Evolutionary conservation across 1,140 invertebrate genomes (phyloP), one percentile per base, ranked within the genome.

Genomic region (Aphidius ervi): DNA sequence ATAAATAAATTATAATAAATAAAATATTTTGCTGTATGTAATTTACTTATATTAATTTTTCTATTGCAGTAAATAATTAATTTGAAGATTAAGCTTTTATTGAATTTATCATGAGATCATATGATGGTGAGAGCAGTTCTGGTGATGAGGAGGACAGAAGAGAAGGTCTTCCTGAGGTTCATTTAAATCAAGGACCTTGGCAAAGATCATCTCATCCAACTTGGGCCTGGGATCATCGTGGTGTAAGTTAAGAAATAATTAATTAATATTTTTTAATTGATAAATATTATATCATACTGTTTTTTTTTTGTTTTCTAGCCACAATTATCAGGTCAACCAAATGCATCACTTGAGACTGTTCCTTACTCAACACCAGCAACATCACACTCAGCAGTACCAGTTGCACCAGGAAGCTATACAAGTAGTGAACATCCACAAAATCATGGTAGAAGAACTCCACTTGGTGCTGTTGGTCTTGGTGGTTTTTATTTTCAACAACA

Each of bases 401-500:
- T 65, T 39, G 49, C 66, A 23, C 71, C 72, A 6, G 58, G 63
- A 31, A 69, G 67, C n/a, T 76, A 74, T 23, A 74, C 74, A 63
- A 80, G 83, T 1, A 79, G 82, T 49, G 83, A 83, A 61, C 82
- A 79, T 70, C 83, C 81, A 60, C 82, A 81, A 67, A 84, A 78
- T 59, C 87, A 87, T n/a, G 88, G 88, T 23, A 73, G 88, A 63
- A 81, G 91, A 63, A 92, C 90, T 59, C 91, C 91, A 20, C 72
- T 93, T 53, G 88, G 90, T 6, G 85, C 89, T n/a, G 89, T 93
- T 5, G 89, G 90, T 9, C 80, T 92, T 6, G 88, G 90, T 23
- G 89, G 90, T 10, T 91, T 91, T 74, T 92, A 92, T 75, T 86
- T 84, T 68, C 83, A 85, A 76, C 78, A 85, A 66, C 80, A 82